A percentile compares a stretch with the other conserved stretches of the same genome.
phyloP scores from a whole-genome alignment of 2,113 vertebrate species.

The Herpetotheres cachinnans region DNA sequence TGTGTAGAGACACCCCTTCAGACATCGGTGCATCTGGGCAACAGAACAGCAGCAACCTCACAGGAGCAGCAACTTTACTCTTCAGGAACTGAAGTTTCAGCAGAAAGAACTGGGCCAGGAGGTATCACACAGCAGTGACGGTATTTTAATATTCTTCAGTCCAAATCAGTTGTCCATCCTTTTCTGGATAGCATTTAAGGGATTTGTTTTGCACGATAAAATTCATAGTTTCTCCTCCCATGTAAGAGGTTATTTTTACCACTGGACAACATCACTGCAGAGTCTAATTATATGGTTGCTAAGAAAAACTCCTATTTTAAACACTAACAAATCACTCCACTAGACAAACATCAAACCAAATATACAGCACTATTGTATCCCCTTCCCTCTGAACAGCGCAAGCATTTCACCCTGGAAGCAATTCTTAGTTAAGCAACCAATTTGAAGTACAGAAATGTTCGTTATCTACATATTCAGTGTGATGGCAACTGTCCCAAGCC shows the following conservation, averaged over 20 bases:
- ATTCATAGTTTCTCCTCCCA: neutral
- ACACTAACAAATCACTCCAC: neutral
- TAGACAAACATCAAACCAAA: neutral
- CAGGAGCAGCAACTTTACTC: neutral
- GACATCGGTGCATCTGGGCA: neutral
- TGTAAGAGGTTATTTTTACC: neutral
- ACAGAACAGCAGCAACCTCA: neutral
- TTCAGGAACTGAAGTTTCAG: neutral
- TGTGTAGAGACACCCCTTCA: neutral
- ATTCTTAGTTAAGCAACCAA: neutral
- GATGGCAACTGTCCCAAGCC: neutral
- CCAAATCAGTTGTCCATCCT: neutral
- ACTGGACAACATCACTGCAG: neutral
- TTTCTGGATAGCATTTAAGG: neutral
- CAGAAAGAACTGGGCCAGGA: neutral
- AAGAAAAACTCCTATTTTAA: neutral
- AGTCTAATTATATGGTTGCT: neutral
- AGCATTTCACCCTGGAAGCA: neutral
- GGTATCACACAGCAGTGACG: neutral
- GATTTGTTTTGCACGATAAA: neutral
- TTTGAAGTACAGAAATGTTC: neutral
- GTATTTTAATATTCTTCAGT: neutral
- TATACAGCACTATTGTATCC: neutral
- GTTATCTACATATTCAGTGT: neutral
- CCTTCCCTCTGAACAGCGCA: rapidly evolving